These are phyloP conservation scores for Asteroscopus sphinx DNA, from an alignment of 2,888 invertebrate genomes.

Conservation along the genomic window DNA sequence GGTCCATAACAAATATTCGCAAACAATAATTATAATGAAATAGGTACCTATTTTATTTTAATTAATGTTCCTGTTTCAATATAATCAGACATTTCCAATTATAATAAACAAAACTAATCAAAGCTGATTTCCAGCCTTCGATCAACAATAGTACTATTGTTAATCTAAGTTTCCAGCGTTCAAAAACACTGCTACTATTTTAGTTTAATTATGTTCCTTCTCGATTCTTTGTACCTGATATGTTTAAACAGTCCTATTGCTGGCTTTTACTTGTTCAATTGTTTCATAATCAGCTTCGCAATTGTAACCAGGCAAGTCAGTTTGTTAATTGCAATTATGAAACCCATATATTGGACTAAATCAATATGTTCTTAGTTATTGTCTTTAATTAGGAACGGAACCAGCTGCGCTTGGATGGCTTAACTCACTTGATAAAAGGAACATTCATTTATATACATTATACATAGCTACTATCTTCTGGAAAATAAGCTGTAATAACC, in stretches of 20 bases:
- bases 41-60: too few species aligned
- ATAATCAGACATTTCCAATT: background rate
- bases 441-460: constrained; percentile 3
- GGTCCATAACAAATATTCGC: too few species aligned
- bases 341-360: constrained; percentile 42
- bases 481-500: too few species aligned
- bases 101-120: too few species aligned
- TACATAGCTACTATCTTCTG: background rate
- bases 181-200: too few species aligned
- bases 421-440: constrained; percentile 7
- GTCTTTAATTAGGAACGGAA: constrained; percentile 24
- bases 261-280: constrained; percentile 13
- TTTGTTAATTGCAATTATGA: constrained; percentile 47
- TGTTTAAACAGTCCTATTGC: constrained; percentile 10
- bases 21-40: too few species aligned
- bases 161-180: too few species aligned
- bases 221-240: background rate
- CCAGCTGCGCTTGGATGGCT: constrained; percentile 7
- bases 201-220: too few species aligned
- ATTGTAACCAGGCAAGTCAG: constrained; percentile 14
- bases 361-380: constrained; percentile 42
- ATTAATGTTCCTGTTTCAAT: too few species aligned
- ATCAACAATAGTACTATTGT: too few species aligned
- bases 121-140: too few species aligned
- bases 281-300: constrained; percentile 23